Evolutionary conservation across 2,888 invertebrate species (phyloP), one percentile per base, ranked within the genome.

Genomic region (Megamerina dolium): DNA sequence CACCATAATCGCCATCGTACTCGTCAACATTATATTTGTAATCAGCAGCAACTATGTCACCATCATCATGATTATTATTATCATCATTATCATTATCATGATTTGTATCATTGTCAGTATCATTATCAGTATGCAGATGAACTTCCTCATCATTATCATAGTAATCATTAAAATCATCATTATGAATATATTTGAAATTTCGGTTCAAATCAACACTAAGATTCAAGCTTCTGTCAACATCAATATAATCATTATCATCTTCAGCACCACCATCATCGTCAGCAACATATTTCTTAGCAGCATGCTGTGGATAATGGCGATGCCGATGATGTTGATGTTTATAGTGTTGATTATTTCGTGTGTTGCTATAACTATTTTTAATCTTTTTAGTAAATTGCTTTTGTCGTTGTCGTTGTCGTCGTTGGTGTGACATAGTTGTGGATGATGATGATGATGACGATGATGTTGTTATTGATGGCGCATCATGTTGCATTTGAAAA

Each of bases 61-160:
- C 16, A 16, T 31, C 14, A 3, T 16, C 9, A 9, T 31, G 40
- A 13, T 34, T 19, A 44, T 35, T 32, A 29, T 32, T 33, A 3
- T 41, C 29, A n/a, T 23, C 20, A 30, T 30, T 19, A 39, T 20
- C 13, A 5, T 32, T 30, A n/a, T 37, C 23, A 12, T 31, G 13
- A 10, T 30, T 29, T 14, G 34, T 27, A 16, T 36, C 19, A 19
- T 29, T n/a, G 12, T 41, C 4, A 5, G 19, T n/a, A 6, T 17
- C n/a, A 14, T 41, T 23, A 13, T 23, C 23, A 10, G 6, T 32
- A 33, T 3, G 23, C 4, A 13, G 23, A 21, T 23, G 3, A 12
- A 38, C 21, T 12, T 3, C 4, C n/a, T n/a, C 9, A 3, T 31
- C 16, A 16, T 31, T 31, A 3, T 16, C 9, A 9, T 31, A 10